A percentile compares a stretch with the other conserved stretches of the same genome.
Conservation (phyloP, 2,113 vertebrate species). For the Varanus komodoensis region DNA sequence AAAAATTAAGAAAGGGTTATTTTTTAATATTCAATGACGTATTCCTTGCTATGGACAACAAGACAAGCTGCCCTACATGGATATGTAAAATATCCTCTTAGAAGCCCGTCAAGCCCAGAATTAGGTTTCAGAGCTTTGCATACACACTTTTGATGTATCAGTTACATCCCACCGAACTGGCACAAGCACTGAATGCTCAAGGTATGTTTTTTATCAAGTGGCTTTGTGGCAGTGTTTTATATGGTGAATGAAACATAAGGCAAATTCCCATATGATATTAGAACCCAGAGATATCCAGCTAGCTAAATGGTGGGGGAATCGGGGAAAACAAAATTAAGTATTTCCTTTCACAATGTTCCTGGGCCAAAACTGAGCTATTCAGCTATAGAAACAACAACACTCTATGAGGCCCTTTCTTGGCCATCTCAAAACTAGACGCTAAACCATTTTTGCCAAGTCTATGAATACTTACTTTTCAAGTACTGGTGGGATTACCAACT, state of each 20-base stretch:
- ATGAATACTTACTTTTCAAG: conserved; percentile 89
- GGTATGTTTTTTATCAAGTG: neutral
- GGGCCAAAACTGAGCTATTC: neutral
- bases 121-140: neutral
- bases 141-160: neutral
- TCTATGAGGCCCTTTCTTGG: neutral
- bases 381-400: neutral
- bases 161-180: neutral
- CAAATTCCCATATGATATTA: neutral
- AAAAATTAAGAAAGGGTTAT: conserved; percentile 8
- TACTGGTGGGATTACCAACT: conserved; percentile 96
- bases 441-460: fast-evolving
- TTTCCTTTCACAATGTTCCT: neutral
- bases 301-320: neutral
- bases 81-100: neutral
- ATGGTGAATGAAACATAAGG: neutral
- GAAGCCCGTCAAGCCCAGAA: neutral
- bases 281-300: neutral
- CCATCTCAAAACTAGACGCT: neutral
- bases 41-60: neutral
- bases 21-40: neutral
- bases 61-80: neutral
- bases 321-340: neutral
- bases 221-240: neutral
- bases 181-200: neutral